A percentile compares a stretch with the other conserved stretches of the same genome.
Conservation (phyloP, 2,113 vertebrate species). For the Microcebus griseorufus region DNA sequence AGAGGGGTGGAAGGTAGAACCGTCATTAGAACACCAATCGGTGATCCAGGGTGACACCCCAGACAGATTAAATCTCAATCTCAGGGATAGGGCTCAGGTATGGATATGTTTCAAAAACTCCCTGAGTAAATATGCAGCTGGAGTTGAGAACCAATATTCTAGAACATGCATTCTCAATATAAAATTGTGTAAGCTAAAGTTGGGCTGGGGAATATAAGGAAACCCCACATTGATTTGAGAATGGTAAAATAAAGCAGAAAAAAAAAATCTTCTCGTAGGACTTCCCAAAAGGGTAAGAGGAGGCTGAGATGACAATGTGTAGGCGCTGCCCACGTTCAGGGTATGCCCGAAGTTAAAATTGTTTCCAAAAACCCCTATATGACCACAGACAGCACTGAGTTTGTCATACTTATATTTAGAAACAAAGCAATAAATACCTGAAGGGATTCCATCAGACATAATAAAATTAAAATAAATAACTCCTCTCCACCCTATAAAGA, state of each 20-base stretch:
- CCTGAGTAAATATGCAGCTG: background rate
- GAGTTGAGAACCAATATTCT: background rate
- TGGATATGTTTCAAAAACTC: background rate
- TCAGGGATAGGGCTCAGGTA: background rate
- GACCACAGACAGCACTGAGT: conserved; percentile 70
- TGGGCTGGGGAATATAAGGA: conserved; percentile 40
- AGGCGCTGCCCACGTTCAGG: conserved; percentile 70
- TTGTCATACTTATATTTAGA: conserved; percentile 76
- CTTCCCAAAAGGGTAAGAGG: conserved; percentile 79
- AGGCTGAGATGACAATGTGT: conserved; percentile 72
- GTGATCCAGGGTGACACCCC: background rate
- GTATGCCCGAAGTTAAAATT: conserved; percentile 78
- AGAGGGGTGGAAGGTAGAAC: background rate
- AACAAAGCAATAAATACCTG: conserved; percentile 66
- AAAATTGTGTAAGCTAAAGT: background rate
- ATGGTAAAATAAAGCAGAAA: conserved; percentile 57
- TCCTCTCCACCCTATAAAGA: conserved; percentile 36
- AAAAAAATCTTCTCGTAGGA: conserved; percentile 71
- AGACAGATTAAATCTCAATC: background rate
- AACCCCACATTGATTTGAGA: conserved; percentile 55
- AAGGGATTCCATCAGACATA: conserved; percentile 66
- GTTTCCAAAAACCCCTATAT: conserved; percentile 78
- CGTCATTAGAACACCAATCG: background rate
- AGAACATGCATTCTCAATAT: background rate
- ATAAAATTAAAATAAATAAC: conserved; percentile 50